These are phyloP conservation scores for Heliocidaris erythrogramma DNA, from an alignment of 35 echinoderm and acorn worm species.

Conservation along the genomic window DNA sequence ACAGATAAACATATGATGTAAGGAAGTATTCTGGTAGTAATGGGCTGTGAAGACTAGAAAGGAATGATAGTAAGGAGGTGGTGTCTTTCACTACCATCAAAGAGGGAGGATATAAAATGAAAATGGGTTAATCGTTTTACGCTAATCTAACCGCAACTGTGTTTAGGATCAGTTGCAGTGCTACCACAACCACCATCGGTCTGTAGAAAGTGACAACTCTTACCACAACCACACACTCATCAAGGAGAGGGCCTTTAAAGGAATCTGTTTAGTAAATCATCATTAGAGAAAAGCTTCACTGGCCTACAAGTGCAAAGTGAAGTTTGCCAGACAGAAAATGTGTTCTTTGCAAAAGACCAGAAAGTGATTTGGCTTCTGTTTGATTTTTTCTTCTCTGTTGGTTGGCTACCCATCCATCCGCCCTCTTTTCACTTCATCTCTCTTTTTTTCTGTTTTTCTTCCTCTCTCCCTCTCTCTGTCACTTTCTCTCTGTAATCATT, in stretches of 20 bases:
- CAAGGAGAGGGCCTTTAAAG: neutral
- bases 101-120: neutral
- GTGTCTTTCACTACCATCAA: neutral
- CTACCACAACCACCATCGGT: neutral
- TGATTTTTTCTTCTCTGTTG: neutral
- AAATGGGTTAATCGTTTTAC: neutral
- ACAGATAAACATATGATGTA: neutral
- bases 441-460: neutral
- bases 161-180: neutral
- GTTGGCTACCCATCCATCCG: neutral
- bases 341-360: conserved; percentile 3
- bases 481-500: neutral
- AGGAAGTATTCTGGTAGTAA: conserved; percentile 3
- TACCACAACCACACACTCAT: neutral
- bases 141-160: conserved; percentile 1
- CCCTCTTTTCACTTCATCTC: neutral
- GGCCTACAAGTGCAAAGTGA: neutral
- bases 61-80: neutral
- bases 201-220: neutral
- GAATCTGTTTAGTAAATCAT: neutral
- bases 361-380: conserved; percentile 17
- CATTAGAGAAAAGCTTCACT: neutral
- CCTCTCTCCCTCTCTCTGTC: neutral
- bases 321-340: neutral
- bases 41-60: neutral